These are phyloP conservation scores for Neodiprion pinetum DNA, from an alignment of 1,140 invertebrate genomes.

Conservation along the genomic window DNA sequence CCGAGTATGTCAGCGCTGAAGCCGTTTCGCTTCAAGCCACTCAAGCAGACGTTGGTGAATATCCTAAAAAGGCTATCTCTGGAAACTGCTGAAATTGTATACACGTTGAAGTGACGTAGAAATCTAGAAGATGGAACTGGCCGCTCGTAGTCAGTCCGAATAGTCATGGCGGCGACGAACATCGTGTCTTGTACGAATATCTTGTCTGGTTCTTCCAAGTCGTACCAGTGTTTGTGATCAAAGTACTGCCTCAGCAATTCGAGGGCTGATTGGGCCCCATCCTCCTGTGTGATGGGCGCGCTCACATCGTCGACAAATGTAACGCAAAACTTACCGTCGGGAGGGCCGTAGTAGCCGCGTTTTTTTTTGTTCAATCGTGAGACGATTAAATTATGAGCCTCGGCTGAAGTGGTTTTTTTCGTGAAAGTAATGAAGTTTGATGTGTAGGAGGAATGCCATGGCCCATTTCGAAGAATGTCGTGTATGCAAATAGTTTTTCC, in stretches of 20 bases:
- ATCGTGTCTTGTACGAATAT: conserved; percentile 68
- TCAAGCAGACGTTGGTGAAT: conserved; percentile 66
- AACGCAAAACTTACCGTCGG: conserved; percentile 64
- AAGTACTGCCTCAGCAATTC: conserved; percentile 74
- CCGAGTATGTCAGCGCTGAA: conserved; percentile 68
- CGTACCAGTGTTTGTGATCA: conserved; percentile 70
- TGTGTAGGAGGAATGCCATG: conserved; percentile 60
- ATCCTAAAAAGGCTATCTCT: conserved; percentile 70
- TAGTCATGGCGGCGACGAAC: conserved; percentile 66
- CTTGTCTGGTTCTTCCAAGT: conserved; percentile 64
- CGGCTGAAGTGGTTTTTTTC: conserved; percentile 64
- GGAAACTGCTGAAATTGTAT: conserved; percentile 67
- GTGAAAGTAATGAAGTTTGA: conserved; percentile 69
- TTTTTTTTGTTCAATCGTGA: conserved; percentile 68
- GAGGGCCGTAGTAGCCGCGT: conserved; percentile 66
- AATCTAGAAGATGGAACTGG: conserved; percentile 58
- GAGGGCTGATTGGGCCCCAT: conserved; percentile 66
- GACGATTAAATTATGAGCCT: conserved; percentile 69
- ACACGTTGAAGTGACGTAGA: conserved; percentile 70
- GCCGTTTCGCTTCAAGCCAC: conserved; percentile 64
- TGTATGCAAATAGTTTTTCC: conserved; percentile 73
- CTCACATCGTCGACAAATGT: conserved; percentile 78
- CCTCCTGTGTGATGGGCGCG: conserved; percentile 61
- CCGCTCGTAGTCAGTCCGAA: conserved; percentile 60
- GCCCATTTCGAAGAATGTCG: conserved; percentile 66